phyloP scores from a whole-genome alignment of 2,888 invertebrate genomes.

The Zygothrica quintamaculata region DNA sequence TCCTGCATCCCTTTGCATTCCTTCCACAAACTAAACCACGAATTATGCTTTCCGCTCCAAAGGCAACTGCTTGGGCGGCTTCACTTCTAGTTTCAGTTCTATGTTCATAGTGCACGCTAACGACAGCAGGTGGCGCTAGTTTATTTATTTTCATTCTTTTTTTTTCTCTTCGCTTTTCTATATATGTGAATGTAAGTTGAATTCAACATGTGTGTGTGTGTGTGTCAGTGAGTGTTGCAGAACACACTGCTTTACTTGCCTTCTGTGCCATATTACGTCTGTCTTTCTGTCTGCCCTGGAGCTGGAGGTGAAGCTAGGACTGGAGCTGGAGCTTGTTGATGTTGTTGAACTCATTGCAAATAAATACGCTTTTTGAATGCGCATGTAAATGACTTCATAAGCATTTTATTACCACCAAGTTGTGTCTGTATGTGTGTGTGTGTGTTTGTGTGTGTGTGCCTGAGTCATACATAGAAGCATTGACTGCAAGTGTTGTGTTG shows the following conservation, averaged over 20 bases:
- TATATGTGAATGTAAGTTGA: constrained; percentile 19
- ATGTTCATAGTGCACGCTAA: constrained; percentile 60
- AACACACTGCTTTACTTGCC: constrained; percentile 40
- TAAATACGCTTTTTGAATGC: constrained; percentile 78
- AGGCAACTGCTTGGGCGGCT: constrained; percentile 24
- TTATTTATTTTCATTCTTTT: constrained; percentile 79
- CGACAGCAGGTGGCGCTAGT: constrained; percentile 75
- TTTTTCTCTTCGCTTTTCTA: no score
- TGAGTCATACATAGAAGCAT: constrained; percentile 16
- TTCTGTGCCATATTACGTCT: constrained; percentile 37
- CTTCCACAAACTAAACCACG: constrained; percentile 32
- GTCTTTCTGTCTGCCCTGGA: constrained; percentile 11
- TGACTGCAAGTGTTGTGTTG: constrained; percentile 16
- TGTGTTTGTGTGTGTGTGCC: constrained; percentile 9
- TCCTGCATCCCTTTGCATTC: not conserved
- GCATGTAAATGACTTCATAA: constrained; percentile 82
- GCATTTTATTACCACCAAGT: constrained; percentile 78
- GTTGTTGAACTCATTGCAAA: constrained; percentile 82
- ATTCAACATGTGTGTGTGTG: constrained; percentile 12
- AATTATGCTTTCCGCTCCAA: constrained; percentile 66
- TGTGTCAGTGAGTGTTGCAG: constrained; percentile 36
- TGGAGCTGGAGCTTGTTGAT: constrained; percentile 73
- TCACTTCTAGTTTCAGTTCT: constrained; percentile 21
- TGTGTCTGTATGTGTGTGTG: constrained; percentile 6
- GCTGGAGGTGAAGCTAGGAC: no score